phyloP scores from a whole-genome alignment of 30 jellyfish, hydroid and myxozoan genomes.

The Cassiopea andromeda region DNA sequence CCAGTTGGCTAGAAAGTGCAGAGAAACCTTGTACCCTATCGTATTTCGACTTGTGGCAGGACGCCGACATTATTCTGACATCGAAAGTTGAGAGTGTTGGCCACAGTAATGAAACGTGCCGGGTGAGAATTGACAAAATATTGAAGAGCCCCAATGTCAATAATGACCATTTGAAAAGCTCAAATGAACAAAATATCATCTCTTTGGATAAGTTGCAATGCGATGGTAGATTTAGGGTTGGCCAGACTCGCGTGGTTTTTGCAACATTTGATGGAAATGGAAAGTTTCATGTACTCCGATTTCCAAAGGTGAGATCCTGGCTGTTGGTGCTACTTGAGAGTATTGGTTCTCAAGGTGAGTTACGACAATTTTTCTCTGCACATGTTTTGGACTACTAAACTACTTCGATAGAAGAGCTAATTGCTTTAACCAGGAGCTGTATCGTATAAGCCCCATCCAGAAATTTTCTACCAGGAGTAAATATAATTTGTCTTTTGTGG shows the following conservation, averaged over 20 bases:
- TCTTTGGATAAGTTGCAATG: slow-evolving; percentile 5
- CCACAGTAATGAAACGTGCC: not conserved
- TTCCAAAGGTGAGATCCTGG: slow-evolving; percentile 36
- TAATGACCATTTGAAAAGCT: not conserved
- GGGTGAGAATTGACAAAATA: slow-evolving; percentile 2
- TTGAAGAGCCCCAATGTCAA: not conserved
- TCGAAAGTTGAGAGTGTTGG: slow-evolving; percentile 23
- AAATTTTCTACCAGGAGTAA: too few species aligned
- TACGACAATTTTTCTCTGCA: not conserved
- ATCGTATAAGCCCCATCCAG: too few species aligned
- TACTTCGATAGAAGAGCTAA: not conserved
- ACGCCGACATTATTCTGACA: slow-evolving; percentile 29
- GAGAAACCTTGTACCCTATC: slow-evolving; percentile 38
- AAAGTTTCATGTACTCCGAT: slow-evolving; percentile 15
- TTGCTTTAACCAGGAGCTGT: not conserved
- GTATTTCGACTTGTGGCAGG: slow-evolving; percentile 41
- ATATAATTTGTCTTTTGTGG: too few species aligned
- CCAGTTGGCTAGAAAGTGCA: not conserved
- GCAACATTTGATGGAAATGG: not conserved
- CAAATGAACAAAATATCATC: not conserved
- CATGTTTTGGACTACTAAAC: not conserved
- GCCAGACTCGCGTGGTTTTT: slow-evolving; percentile 45
- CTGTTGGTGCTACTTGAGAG: slow-evolving; percentile 11
- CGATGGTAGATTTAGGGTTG: slow-evolving; percentile 25
- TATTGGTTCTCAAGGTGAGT: slow-evolving; percentile 19